These are phyloP conservation scores for Subanguina moxae DNA, from an alignment of 1,140 invertebrate species.

Conservation along the genomic window DNA sequence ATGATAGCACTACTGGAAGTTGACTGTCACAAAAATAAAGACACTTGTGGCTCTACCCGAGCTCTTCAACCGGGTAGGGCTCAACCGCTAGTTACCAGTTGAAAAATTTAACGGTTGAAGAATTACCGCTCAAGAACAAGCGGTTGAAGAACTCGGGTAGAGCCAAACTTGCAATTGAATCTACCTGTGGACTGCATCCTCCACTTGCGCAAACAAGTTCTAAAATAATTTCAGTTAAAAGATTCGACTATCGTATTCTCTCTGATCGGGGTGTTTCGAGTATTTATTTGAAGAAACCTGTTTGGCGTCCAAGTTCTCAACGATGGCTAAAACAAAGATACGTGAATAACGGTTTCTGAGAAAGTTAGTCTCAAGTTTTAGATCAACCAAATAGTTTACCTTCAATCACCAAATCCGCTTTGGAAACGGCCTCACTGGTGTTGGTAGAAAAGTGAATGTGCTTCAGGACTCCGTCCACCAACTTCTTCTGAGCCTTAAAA, in stretches of 20 bases:
- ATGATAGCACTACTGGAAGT: constrained; percentile 63
- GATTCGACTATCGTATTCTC: too few species aligned
- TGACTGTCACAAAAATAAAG: too few species aligned
- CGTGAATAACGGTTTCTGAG: too few species aligned
- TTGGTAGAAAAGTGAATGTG: constrained; percentile 74
- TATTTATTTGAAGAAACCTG: constrained; percentile 35
- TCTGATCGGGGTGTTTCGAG: too few species aligned
- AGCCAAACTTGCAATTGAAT: too few species aligned
- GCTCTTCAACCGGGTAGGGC: too few species aligned
- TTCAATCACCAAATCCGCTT: constrained; percentile 59
- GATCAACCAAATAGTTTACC: constrained; percentile 1
- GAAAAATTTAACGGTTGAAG: too few species aligned
- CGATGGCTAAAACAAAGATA: constrained; percentile 40
- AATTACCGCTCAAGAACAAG: too few species aligned
- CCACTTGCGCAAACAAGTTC: constrained; percentile 50
- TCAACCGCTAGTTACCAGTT: too few species aligned
- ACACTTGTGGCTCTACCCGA: too few species aligned
- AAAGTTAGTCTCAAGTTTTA: constrained; percentile 11
- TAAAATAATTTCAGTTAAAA: too few species aligned
- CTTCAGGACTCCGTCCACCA: constrained; percentile 64
- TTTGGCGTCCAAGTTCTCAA: constrained; percentile 59
- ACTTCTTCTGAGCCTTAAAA: constrained; percentile 38
- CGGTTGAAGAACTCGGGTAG: too few species aligned
- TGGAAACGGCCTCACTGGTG: constrained; percentile 61
- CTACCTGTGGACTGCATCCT: constrained; percentile 29